These are phyloP conservation scores for Meloidogyne chitwoodi DNA, from an alignment of 1,140 invertebrate species.

Conservation along the genomic window DNA sequence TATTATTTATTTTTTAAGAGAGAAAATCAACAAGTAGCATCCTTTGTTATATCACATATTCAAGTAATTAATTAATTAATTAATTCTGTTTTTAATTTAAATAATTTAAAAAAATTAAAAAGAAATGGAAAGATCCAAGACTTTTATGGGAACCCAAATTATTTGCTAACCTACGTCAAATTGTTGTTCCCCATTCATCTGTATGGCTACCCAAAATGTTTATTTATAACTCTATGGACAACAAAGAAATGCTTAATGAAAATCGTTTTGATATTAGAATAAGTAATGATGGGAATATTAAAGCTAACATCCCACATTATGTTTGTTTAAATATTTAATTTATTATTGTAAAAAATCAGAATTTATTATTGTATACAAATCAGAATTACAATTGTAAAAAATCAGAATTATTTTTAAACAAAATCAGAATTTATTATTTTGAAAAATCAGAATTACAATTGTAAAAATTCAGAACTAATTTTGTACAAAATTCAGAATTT, in stretches of 20 bases:
- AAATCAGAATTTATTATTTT: no score
- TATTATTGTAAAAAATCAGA: neutral
- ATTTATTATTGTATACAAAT: neutral
- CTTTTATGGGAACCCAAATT: conserved; percentile 34
- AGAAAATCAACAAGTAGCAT: conserved; percentile 47
- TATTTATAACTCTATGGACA: conserved; percentile 48
- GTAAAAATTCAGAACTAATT: no score
- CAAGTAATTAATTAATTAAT: conserved; percentile 15
- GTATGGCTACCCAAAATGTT: conserved; percentile 49
- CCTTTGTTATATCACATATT: conserved; percentile 46
- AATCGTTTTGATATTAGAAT: conserved; percentile 48
- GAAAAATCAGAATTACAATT: no score
- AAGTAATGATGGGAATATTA: conserved; percentile 34
- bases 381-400: no score
- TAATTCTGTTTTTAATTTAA: neutral
- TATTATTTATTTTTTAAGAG: conserved; percentile 24
- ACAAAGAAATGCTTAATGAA: conserved; percentile 55
- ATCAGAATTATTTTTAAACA: no score
- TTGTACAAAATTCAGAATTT: neutral
- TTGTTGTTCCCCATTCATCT: conserved; percentile 40
- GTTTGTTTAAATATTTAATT: conserved; percentile 12
- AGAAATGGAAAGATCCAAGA: conserved; percentile 43
- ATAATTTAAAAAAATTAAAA: neutral
- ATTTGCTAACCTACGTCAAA: conserved; percentile 31
- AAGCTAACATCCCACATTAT: conserved; percentile 57